Evolutionary conservation across 1,140 invertebrate species (phyloP), one percentile per base, ranked within the genome.

Genomic region (Laupala kohalensis): DNA sequence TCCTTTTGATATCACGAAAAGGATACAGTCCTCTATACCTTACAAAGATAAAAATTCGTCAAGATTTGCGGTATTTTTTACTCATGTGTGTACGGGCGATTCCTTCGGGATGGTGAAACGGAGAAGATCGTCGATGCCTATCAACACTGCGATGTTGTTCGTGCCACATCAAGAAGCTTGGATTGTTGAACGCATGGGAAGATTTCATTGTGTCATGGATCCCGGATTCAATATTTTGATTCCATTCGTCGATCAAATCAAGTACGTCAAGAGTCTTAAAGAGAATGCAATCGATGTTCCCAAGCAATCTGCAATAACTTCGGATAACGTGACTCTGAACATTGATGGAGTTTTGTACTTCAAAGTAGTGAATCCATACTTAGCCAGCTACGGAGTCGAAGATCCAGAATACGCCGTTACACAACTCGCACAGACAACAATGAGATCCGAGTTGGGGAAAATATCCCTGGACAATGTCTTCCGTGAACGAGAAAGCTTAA

Each of bases 261-360:
- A 93, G 83, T 99, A 99, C 86, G 96, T 99, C 24, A 98, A 99
- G 82, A 96, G 93, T 84, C 83, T 99, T 6, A 99, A 99, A 82
- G 98, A 99, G 93, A 95, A 99, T 74, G 96, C 97, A 0, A 99
- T 99, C 77, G 97, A 99, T 84, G 95, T 99, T 69, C 97, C 98
- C 0, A 92, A 99, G 80, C 98, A 99, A 81, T 95, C 93, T 81
- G 98, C 97, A 29, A 97, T 99, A 74, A 98, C 98, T 24, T 87
- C 90, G 78, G 90, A 99, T 81, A 99, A 98, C 85, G 98, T 99
- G 0, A 96, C 94, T 3, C 83, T 99, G 64, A 92, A 88, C 78
- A 94, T 99, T 78, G 97, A 99, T 85, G 98, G 97, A 75, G 96
- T 99, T 19, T 84, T 99, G 25, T 99, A 99, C 81, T 86, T 99